Evolutionary conservation across 2,888 invertebrate species (phyloP), one percentile per base, ranked within the genome.

Genomic region (Trichogramma dendrolimi): DNA sequence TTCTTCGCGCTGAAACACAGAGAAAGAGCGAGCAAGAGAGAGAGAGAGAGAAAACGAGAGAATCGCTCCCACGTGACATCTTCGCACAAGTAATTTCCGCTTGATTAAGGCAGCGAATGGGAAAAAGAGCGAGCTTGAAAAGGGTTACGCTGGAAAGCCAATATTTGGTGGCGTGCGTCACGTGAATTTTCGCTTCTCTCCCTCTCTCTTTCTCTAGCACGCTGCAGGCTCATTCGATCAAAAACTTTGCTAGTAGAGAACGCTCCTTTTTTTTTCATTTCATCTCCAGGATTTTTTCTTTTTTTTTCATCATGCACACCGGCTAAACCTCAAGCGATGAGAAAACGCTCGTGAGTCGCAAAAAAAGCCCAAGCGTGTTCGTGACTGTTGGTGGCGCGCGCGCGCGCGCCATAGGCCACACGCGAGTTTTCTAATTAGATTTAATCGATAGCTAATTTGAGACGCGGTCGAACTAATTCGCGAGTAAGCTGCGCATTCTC

Each of bases 41-140:
- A 52, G 3, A 38, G 50, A 52, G 43, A 46, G 50, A 7, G 6
- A 44, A 27, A 27, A 27, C 27, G 27, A 43, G 48, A 40, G 43
- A 41, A 38, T 8, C 56, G 46, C n/a, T 6, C 58, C 67, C 71
- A 67, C 69, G 71, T 72, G 73, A 73, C 71, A 73, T 72, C 71
- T 71, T 71, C 70, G 71, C 70, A 67, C 70, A 70, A 71, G 75
- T 73, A 75, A 75, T 75, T 74, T 75, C 73, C 75, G 75, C 72
- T 75, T 72, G 72, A 72, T 71, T 68, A 72, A 61, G 70, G 68
- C 68, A 67, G 66, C 63, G 64, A 50, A 63, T 52, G 60, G 51
- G 52, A 41, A 43, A 56, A 14, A 58, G 43, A 53, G 52, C 57
- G 57, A 43, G 57, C 27, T 27, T 3, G 49, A 11, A 50, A 52